Base-by-base conservation (phyloP, 2,888 invertebrate species). In the Tillus elongatus region DNA sequence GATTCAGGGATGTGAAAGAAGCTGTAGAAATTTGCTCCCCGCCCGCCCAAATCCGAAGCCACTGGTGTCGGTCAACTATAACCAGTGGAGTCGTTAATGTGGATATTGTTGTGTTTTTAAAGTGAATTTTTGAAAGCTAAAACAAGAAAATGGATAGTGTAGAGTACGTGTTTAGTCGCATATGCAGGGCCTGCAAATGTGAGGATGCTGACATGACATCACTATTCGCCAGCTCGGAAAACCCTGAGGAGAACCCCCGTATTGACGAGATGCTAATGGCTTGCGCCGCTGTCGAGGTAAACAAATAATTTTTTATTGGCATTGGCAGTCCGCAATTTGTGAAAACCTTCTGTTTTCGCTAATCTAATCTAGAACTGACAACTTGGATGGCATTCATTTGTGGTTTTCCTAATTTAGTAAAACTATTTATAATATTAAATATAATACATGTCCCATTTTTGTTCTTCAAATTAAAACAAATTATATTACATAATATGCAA, bases 191-290 rank as follows among this genome's bases (percentile, higher is more conserved):
- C 29, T 67, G 67, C 49, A 63, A 63, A 47, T 51, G 50, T 40
- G 58, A 61, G 39, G 50, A 57, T 9, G 44, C 52, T 6, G 53
- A 58, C 26, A 60, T 66, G 63, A 53, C 53, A 41, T 57, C 60
- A 9, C 47, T 66, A 35, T 67, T 63, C 49, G 56, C 58, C 39
- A 54, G 48, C 34, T 49, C 47, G 39, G 57, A 58, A 51, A 51
- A 51, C 41, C 45, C 48, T 32, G 51, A 50, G 42, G 57, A 58
- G 40, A 53, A 56, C 58, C 60, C 63, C 61, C 65, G 63, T 54
- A 59, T 66, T 57, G 64, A 65, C 61, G 65, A 66, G 61, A 67
- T 67, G 67, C 63, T 67, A 61, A 66, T 66, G 64, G 64, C 65
- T 52, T 66, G 65, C 55, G 54, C 64, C 41, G 55, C 64, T 45